These are phyloP conservation scores for Choristoneura rosaceana DNA, from an alignment of 2,888 invertebrate genomes.

Conservation along the genomic window DNA sequence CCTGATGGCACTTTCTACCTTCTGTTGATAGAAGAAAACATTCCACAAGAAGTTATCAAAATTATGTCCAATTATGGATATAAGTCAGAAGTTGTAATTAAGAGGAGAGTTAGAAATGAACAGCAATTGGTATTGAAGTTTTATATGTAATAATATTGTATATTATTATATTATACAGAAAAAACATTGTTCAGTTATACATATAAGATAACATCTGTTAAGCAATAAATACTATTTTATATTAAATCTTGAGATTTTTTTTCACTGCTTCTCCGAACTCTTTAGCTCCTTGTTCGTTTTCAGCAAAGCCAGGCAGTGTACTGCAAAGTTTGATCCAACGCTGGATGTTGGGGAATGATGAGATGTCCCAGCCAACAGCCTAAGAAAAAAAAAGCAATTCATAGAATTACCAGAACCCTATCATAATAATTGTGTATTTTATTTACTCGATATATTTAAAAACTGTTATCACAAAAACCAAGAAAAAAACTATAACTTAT, in stretches of 20 bases:
- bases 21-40: constrained; percentile 95
- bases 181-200: constrained; percentile 40
- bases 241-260: constrained; percentile 73
- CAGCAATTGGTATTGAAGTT: constrained; percentile 92
- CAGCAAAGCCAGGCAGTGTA: constrained; percentile 83
- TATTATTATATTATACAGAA: constrained; percentile 29
- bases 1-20: constrained; percentile 93
- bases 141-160: constrained; percentile 59
- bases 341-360: constrained; percentile 83
- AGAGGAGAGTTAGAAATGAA: constrained; percentile 94
- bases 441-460: no score
- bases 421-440: no score
- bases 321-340: constrained; percentile 86
- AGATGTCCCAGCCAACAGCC: constrained; percentile 86
- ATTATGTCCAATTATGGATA: constrained; percentile 86
- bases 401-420: neutral
- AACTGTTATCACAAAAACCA: no score
- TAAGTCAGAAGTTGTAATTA: constrained; percentile 86
- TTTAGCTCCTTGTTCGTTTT: constrained; percentile 86
- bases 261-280: constrained; percentile 84
- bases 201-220: constrained; percentile 47
- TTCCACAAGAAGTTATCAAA: constrained; percentile 89
- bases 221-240: constrained; percentile 49
- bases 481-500: no score
- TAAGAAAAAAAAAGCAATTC: constrained; percentile 59